Percentiles rank a stretch among this genome's conserved stretches.
Conservation (phyloP, 1,140 invertebrate genomes). For the Brachionus paranguensis region DNA sequence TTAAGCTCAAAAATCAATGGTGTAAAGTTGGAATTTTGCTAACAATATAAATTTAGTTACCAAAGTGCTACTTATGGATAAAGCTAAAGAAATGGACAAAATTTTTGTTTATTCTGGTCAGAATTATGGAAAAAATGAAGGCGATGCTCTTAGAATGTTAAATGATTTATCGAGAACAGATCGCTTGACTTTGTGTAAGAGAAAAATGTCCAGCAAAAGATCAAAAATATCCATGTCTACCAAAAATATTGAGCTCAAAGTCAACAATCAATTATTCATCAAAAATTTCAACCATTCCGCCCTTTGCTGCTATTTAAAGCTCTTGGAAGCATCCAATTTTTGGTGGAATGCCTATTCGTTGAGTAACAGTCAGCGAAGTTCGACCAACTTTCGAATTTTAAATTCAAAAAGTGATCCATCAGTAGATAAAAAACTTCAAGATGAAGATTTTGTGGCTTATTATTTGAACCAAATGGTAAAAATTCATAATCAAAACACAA, state of each 20-base stretch:
- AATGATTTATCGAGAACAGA: background rate
- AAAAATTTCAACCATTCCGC: background rate
- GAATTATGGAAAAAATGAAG: slow-evolving; percentile 24
- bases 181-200: background rate
- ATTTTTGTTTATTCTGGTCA: slow-evolving; percentile 6
- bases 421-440: background rate
- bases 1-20: background rate
- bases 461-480: background rate
- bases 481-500: background rate
- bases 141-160: background rate
- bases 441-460: background rate
- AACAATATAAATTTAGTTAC: background rate
- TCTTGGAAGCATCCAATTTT: background rate
- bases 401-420: background rate
- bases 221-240: background rate
- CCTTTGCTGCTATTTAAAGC: background rate
- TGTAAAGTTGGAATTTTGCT: background rate
- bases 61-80: background rate
- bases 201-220: background rate
- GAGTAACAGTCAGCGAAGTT: background rate
- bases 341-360: background rate
- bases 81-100: background rate
- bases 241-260: background rate
- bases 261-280: background rate
- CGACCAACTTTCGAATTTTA: background rate